These are phyloP conservation scores for Ciconia stormi DNA, from an alignment of 2,113 vertebrate genomes.

Conservation along the genomic window DNA sequence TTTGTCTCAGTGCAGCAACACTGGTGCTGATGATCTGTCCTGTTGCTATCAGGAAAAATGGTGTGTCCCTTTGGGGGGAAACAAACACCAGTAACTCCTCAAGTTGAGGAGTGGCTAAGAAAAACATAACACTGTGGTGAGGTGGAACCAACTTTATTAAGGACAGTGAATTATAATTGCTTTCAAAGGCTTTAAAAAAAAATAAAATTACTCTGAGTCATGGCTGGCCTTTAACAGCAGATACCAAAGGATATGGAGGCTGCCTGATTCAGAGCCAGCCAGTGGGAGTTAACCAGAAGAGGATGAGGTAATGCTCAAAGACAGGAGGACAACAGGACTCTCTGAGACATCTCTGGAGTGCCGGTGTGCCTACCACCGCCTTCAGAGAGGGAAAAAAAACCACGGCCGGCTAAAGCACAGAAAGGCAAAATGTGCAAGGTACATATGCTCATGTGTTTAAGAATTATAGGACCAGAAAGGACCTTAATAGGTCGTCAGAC, in stretches of 20 bases:
- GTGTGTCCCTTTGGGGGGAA: neutral
- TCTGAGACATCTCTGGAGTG: neutral
- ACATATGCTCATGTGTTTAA: neutral
- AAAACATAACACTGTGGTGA: conserved; percentile 45
- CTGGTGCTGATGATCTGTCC: neutral
- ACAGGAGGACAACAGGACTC: neutral
- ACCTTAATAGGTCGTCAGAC: neutral
- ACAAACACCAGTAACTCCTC: neutral
- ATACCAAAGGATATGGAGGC: conserved; percentile 23
- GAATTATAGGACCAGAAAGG: neutral
- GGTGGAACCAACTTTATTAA: conserved; percentile 76
- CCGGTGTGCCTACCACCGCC: neutral
- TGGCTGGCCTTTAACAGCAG: conserved; percentile 48
- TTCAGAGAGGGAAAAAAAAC: neutral
- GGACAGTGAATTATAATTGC: conserved; percentile 66
- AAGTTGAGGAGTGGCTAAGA: conserved; percentile 1
- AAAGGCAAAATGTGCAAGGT: neutral
- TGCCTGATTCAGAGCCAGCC: conserved; percentile 52
- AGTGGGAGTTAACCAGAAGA: conserved; percentile 43
- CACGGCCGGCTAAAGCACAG: neutral
- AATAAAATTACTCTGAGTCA: conserved; percentile 52
- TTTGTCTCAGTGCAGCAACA: neutral
- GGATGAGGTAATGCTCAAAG: conserved; percentile 63
- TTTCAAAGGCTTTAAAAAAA: conserved; percentile 37
- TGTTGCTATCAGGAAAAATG: neutral